These are phyloP conservation scores for Chymomyza procnemis DNA, from an alignment of 2,888 invertebrate genomes.

Conservation along the genomic window DNA sequence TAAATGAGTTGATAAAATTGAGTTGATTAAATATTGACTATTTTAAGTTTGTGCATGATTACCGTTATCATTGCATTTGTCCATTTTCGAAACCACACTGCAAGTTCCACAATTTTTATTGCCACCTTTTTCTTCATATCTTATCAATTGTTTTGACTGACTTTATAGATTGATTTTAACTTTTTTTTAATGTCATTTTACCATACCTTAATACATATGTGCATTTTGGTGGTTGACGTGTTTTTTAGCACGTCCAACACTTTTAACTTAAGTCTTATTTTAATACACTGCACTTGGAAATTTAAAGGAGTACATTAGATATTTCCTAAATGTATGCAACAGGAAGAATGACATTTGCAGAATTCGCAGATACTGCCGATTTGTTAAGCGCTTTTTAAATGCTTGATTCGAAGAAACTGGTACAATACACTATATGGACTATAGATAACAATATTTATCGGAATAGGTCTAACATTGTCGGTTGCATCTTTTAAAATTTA, in stretches of 20 bases:
- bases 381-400: no score
- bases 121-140: constrained; percentile 37
- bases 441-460: no score
- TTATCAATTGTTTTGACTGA: constrained; percentile 36
- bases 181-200: neutral
- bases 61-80: neutral
- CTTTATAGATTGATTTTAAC: neutral
- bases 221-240: constrained; percentile 51
- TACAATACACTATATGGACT: no score
- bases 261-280: neutral
- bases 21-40: neutral
- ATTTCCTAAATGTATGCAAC: no score
- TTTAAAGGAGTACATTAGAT: no score
- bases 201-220: constrained; percentile 35
- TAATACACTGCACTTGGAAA: no score
- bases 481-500: no score
- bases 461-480: no score
- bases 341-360: no score
- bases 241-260: constrained; percentile 43
- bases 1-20: neutral
- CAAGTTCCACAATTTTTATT: neutral
- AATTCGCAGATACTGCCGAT: no score
- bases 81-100: neutral
- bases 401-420: no score
- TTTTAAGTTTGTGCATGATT: neutral